Conservation (phyloP, 2,888 invertebrate genomes). For the Peribatodes rhomboidaria region DNA sequence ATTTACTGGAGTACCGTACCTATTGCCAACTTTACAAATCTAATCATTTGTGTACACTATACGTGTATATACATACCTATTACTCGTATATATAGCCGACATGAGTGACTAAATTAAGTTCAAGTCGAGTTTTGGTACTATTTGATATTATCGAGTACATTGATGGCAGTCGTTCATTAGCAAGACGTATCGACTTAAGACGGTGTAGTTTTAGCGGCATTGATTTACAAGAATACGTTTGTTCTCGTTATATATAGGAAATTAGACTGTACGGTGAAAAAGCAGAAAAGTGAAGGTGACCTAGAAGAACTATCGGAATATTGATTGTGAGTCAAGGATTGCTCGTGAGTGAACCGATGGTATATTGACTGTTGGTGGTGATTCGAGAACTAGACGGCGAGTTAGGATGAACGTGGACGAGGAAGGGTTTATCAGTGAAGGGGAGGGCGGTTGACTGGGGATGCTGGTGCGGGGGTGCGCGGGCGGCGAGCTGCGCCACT, state of each 20-base stretch:
- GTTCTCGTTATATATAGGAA: conserved; percentile 25
- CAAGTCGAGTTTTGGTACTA: neutral
- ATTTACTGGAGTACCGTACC: neutral
- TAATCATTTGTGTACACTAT: neutral
- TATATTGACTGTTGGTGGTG: conserved; percentile 2
- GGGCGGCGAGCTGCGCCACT: conserved; percentile 80
- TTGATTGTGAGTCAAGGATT: neutral
- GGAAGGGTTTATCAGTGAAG: conserved; percentile 53
- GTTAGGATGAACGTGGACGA: conserved; percentile 58
- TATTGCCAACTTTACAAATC: neutral
- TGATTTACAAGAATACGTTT: conserved; percentile 20
- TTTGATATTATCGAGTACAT: conserved; percentile 4
- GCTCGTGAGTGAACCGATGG: neutral
- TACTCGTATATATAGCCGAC: neutral
- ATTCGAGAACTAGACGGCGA: conserved; percentile 1
- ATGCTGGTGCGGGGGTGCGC: conserved; percentile 82
- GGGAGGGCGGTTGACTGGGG: conserved; percentile 67
- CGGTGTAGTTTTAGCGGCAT: conserved; percentile 16
- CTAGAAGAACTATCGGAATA: conserved; percentile 1
- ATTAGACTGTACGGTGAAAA: conserved; percentile 14
- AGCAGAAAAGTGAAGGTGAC: conserved; percentile 10
- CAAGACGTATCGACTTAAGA: conserved; percentile 9
- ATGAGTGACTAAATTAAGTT: neutral
- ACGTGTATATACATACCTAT: neutral
- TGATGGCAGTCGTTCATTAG: conserved; percentile 31